A percentile compares a stretch with the other conserved stretches of the same genome.
These are phyloP conservation scores for Sepiola atlantica DNA, from an alignment of 2,888 invertebrate genomes.

Conservation along the genomic window DNA sequence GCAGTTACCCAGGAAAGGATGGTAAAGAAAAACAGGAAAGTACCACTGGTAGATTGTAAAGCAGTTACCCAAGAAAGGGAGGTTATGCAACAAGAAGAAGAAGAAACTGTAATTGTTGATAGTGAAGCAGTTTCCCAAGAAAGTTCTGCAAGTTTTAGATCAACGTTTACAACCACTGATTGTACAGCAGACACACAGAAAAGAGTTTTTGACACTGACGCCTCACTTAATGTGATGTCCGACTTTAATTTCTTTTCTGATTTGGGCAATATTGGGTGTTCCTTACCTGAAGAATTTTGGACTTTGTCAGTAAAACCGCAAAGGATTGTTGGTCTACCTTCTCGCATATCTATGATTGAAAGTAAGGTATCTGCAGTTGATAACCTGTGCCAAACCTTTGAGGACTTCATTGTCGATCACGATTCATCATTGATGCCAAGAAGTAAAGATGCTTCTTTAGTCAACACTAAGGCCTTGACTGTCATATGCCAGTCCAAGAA, in stretches of 20 bases:
- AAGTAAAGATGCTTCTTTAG: not conserved
- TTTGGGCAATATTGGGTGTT: not conserved
- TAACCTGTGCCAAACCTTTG: not conserved
- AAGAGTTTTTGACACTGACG: not conserved
- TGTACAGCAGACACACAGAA: not conserved
- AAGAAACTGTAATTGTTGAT: not conserved
- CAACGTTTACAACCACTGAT: not conserved
- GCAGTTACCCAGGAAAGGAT: not conserved
- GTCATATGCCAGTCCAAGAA: not conserved
- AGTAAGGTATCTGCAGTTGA: not conserved
- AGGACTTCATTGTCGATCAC: not conserved
- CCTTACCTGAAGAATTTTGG: too few species aligned
- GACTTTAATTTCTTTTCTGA: not conserved
- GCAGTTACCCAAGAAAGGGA: not conserved
- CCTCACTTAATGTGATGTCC: not conserved
- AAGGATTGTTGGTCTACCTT: slow-evolving; percentile 23
- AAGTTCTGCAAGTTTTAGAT: not conserved
- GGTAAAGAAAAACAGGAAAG: too few species aligned
- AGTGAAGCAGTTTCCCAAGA: not conserved
- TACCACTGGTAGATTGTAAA: not conserved
- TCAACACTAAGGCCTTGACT: not conserved
- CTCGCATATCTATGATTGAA: not conserved
- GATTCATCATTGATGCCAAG: not conserved
- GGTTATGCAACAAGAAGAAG: too few species aligned
- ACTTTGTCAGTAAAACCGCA: too few species aligned